These are phyloP conservation scores for Oreortyx pictus DNA, from an alignment of 2,797 vertebrate genomes.

Conservation along the genomic window DNA sequence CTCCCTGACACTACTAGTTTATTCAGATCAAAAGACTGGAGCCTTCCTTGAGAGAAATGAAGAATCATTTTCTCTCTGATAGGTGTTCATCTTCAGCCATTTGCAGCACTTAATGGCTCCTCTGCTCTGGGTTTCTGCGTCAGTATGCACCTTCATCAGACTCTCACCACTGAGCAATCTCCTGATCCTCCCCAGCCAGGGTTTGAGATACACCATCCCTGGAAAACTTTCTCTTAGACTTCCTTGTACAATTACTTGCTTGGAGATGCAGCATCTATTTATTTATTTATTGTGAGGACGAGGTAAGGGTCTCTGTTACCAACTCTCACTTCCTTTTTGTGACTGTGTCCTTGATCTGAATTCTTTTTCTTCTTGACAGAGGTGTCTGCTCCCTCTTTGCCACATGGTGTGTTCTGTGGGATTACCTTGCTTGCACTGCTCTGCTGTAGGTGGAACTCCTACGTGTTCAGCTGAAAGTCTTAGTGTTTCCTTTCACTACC, in stretches of 20 bases:
- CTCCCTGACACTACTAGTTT: not conserved
- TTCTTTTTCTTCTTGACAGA: not conserved
- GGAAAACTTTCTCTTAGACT: not conserved
- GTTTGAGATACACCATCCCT: fast-evolving
- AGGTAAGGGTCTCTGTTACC: not conserved
- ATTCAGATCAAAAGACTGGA: not conserved
- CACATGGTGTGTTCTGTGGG: not conserved
- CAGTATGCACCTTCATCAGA: not conserved
- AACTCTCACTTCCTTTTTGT: fast-evolving
- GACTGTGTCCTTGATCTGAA: not conserved
- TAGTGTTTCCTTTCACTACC: not conserved
- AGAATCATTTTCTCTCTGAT: not conserved
- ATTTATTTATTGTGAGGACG: not conserved
- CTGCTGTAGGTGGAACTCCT: not conserved
- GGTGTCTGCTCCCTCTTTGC: not conserved
- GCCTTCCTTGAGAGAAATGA: not conserved
- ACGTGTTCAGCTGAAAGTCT: not conserved
- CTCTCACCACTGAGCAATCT: not conserved
- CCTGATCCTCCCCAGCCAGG: not conserved
- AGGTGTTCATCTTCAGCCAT: not conserved
- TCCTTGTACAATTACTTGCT: not conserved
- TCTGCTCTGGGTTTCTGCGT: not conserved
- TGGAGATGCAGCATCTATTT: not conserved
- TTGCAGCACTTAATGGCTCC: not conserved
- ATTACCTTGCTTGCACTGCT: not conserved